Conservation (phyloP, 1,140 invertebrate species). For the Pantala flavescens region DNA sequence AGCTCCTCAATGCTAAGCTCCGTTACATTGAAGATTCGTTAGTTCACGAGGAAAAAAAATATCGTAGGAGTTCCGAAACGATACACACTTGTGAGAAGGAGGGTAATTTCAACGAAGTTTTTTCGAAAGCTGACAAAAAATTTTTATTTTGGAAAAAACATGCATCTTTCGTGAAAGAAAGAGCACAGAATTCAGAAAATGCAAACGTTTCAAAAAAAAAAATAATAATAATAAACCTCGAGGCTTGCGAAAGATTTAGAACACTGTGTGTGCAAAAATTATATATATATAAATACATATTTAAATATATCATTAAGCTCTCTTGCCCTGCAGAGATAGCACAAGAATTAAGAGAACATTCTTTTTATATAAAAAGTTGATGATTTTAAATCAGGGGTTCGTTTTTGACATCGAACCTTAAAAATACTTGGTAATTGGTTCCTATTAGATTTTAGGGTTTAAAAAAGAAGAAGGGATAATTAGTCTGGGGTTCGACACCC, state of each 20-base stretch:
- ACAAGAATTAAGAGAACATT: background rate
- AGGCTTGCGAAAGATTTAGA: background rate
- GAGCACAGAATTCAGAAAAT: background rate
- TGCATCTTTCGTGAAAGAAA: background rate
- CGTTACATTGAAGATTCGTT: slow-evolving; percentile 17
- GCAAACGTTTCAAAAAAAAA: background rate
- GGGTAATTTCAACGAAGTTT: background rate
- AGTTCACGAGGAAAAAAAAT: background rate
- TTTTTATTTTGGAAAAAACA: slow-evolving; percentile 11
- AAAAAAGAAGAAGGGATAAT: background rate
- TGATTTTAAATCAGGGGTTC: slow-evolving; percentile 1
- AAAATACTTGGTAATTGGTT: slow-evolving; percentile 7
- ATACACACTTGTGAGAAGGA: background rate
- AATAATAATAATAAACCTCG: background rate
- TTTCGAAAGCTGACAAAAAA: background rate
- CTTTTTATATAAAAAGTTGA: slow-evolving; percentile 5
- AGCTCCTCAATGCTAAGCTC: slow-evolving; percentile 23
- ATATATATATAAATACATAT: slow-evolving; percentile 17
- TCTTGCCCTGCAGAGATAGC: slow-evolving; percentile 7
- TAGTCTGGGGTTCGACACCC: background rate
- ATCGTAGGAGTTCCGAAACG: background rate
- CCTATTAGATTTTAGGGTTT: slow-evolving; percentile 2
- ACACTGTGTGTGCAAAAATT: slow-evolving; percentile 19
- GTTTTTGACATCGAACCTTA: background rate
- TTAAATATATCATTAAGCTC: slow-evolving; percentile 12